Base-by-base conservation (phyloP, 2,888 invertebrate species). In the Eristalinus sepulchralis region DNA sequence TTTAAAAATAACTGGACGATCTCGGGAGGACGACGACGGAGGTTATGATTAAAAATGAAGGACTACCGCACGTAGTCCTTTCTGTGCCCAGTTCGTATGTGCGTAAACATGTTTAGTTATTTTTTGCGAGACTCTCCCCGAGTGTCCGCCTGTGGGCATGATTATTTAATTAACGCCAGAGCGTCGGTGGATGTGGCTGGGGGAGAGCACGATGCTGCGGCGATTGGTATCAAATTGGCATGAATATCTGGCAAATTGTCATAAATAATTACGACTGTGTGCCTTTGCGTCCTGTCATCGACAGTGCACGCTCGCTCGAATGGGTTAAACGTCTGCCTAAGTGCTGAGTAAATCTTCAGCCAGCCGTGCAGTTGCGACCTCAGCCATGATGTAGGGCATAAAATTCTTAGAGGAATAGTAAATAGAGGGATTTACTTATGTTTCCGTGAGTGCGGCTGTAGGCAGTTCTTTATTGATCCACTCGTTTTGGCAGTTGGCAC, bases 1-100 rank as follows among this genome's bases (percentile, higher is more conserved):
- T 79, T 83, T 75, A 24, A 75, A 68, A 73, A 73, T 53, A 47
- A 34, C 17, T 31, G 6, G 53, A 34, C 10, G 53, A n/a, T 5
- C 20, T 27, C 60, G 6, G 33, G 9, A 24, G 24, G 34, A 60
- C 53, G 33, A 27, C 27, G 27, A 27, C 27, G 27, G 27, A 27
- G 55, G 34, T 62, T 68, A 34, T 33, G 22, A 60, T 67, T 67
- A 67, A 67, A 67, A 47, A 76, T 59, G 27, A 20, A 76, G 47
- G 10, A 20, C 2, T 17, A n/a, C 8, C 34, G 6, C 10, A 20
- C 17, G 62, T 17, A 33, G n/a, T n/a, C 39, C 2, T 4, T 39
- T 0, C 11, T n/a, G 39, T 17, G 17, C 17, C 11, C 17, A 8
- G 8, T 47, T 47, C 34, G 8, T 8, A 8, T 10, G n/a, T n/a